These are phyloP conservation scores for Colostygia pectinataria DNA, from an alignment of 2,888 invertebrate genomes.

Conservation along the genomic window DNA sequence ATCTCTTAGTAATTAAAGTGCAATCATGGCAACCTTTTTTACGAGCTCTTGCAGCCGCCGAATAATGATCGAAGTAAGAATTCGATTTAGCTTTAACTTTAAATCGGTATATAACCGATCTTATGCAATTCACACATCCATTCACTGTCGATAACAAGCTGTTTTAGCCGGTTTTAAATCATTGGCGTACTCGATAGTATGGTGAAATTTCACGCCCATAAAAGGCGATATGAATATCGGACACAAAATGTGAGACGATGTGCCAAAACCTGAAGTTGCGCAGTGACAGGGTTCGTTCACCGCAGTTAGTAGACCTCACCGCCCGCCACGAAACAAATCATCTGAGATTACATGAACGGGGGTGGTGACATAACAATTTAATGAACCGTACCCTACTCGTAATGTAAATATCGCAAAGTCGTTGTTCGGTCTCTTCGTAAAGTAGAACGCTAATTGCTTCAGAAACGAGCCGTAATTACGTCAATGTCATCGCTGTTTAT, in stretches of 20 bases:
- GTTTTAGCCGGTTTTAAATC: slow-evolving; percentile 25
- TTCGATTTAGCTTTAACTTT: slow-evolving; percentile 19
- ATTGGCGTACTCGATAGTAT: slow-evolving; percentile 15
- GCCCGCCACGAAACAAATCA: slow-evolving; percentile 64
- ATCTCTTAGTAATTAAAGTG: slow-evolving; percentile 20
- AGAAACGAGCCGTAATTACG: slow-evolving; percentile 27
- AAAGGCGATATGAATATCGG: slow-evolving; percentile 47
- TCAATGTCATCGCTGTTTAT: slow-evolving; percentile 22
- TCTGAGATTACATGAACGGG: slow-evolving; percentile 52
- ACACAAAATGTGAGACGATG: slow-evolving; percentile 61
- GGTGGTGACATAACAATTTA: slow-evolving; percentile 56
- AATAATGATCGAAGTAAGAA: slow-evolving; percentile 14
- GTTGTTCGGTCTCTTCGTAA: slow-evolving; percentile 23
- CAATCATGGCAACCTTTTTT: slow-evolving; percentile 20
- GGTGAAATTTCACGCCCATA: slow-evolving; percentile 61
- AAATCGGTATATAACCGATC: slow-evolving; percentile 19
- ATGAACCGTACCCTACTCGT: slow-evolving; percentile 47
- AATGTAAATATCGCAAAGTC: slow-evolving; percentile 35
- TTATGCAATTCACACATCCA: slow-evolving; percentile 31
- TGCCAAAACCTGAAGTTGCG: slow-evolving; percentile 72
- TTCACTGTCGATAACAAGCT: slow-evolving; percentile 22
- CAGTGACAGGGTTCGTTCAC: slow-evolving; percentile 79
- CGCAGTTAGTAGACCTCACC: slow-evolving; percentile 54
- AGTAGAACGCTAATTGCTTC: slow-evolving; percentile 26
- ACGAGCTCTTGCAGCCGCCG: slow-evolving; percentile 24